Base-by-base conservation (phyloP, 2,113 vertebrate genomes). In the Pseudorhombus dupliciocellatus region DNA sequence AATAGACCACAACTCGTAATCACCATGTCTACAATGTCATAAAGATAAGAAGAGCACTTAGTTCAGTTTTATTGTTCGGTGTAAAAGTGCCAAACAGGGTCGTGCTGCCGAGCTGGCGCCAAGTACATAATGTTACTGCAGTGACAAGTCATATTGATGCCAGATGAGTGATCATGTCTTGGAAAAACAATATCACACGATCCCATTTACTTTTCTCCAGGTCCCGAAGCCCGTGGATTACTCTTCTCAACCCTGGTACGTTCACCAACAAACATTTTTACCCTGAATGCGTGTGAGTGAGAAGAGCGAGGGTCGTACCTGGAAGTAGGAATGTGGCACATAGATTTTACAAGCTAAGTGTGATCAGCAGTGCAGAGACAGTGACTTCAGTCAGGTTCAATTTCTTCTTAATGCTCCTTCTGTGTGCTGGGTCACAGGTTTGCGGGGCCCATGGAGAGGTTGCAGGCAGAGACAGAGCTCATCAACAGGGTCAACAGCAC, bases 211-310 rank as follows among this genome's bases (percentile, higher is more conserved):
- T 26, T 84, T 79, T 34, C 50, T 74, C 28, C 93, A 98, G 97
- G 96, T 97, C 30, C 97, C 97, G 37, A 99, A 97, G 83, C 97
- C 97, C 40, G 94, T 96, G 24, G 96, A 98, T 91, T 99, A 98
- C 90, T 97, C 96, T 79, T 92, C 94, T 50, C 96, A 98, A 4
- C 88, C 93, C 1, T 98, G 97, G 97, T 99, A 92, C 79, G 96
- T 95, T 72, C 64, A 24, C 34, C 22, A 18, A 68, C 53, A 50
- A 25, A 24, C 70, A 5, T 21, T 52, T 25, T 67, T 16, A 26
- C 55, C 56, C 54, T 24, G 31, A 56, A 1, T 51, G 25, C 16
- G 2, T 55, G 24, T 10, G 24, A 62, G 53, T 51, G 42, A 25
- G 40, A 30, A 55, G 50, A 9, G 31, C 31, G 7, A 7, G 31